Evolutionary conservation across 1,140 invertebrate genomes (phyloP), one percentile per base, ranked within the genome.

Genomic region (Eriosoma lanigerum): DNA sequence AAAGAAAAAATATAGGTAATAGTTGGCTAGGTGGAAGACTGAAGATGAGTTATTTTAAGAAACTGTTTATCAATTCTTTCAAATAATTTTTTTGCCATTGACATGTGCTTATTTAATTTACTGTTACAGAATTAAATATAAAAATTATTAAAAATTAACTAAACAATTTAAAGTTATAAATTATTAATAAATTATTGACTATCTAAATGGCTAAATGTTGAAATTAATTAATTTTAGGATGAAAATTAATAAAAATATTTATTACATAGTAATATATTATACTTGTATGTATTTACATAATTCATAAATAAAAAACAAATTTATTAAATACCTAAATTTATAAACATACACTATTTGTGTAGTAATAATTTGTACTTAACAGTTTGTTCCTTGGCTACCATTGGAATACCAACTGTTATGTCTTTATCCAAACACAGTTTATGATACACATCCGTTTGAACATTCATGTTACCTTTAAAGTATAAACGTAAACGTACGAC

Each of bases 391-490:
- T n/a, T 78, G 46, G 75, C 75, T 24, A 78, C 75, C 75, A 78
- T 78, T 26, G 75, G 75, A 15, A 78, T 78, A 26, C 56, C 54
- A 21, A 24, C 54, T 46, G 54, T 46, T 48, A 62, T 60, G 12
- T 58, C 75, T 48, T 78, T 78, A 48, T 78, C 24, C 38, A 78
- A 19, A n/a, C 56, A 46, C 1, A 78, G 32, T 48, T 78, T 78
- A 60, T 78, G 75, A 48, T 78, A 78, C 0, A 78, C 75, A 19
- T 78, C 75, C 1, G 75, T 78, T n/a, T 78, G 24, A 48, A 60
- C 75, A n/a, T 78, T 78, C 75, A 78, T 78, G 24, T 78, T 78
- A 19, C 75, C 75, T 60, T 78, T 78, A 58, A 78, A 78, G 17
- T 62, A 29, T 17, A 78, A 78, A 26, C 75, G 75, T 48, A 78